These are phyloP conservation scores for Pseudopodoces humilis DNA, from an alignment of 2,113 vertebrate species.

Conservation along the genomic window DNA sequence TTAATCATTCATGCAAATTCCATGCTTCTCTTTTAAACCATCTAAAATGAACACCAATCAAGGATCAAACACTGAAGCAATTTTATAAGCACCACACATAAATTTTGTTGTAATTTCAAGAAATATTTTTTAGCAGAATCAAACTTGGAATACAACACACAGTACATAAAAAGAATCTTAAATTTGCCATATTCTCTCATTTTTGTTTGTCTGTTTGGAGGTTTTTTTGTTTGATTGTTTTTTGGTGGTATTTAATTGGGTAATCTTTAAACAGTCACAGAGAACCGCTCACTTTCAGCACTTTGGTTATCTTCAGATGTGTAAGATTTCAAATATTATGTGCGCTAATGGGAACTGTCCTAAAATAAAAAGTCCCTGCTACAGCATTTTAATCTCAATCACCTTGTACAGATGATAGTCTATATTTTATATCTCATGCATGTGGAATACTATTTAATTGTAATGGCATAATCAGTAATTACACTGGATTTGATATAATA, in stretches of 20 bases:
- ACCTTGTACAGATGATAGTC: neutral
- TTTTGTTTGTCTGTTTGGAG: neutral
- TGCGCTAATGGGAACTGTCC: neutral
- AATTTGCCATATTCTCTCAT: neutral
- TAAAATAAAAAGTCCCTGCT: neutral
- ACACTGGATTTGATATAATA: neutral
- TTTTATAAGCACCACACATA: neutral
- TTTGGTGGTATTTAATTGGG: neutral
- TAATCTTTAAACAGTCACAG: neutral
- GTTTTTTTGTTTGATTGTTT: neutral
- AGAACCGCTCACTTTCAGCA: neutral
- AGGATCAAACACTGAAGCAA: neutral
- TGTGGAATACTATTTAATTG: neutral
- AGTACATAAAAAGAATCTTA: neutral
- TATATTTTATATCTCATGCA: neutral
- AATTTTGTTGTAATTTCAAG: neutral
- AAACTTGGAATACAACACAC: neutral
- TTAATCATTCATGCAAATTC: neutral
- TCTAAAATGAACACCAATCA: neutral
- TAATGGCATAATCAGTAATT: neutral
- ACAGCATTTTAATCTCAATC: neutral
- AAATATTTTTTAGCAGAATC: neutral
- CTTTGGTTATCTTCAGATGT: neutral
- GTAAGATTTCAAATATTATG: neutral
- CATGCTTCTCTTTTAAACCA: neutral